phyloP scores from a whole-genome alignment of 2,797 vertebrate species.

The Pagetopsis macropterus region DNA sequence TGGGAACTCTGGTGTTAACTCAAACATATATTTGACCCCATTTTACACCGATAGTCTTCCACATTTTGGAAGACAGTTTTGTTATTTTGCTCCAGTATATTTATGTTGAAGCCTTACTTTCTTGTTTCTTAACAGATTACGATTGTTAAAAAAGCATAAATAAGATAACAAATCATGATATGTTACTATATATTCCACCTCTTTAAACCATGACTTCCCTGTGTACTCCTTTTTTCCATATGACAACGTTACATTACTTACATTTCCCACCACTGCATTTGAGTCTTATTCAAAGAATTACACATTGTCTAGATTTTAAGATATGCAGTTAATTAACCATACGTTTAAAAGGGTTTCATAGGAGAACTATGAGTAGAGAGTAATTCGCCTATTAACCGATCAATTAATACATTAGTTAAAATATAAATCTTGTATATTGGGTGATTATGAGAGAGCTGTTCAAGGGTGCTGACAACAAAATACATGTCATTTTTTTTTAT shows the following conservation, averaged over 20 bases:
- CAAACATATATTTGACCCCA: background rate
- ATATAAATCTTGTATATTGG: background rate
- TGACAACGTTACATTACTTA: background rate
- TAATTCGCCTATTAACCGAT: background rate
- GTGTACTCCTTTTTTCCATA: no score
- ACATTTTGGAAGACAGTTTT: background rate
- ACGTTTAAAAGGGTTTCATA: background rate
- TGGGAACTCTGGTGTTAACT: background rate
- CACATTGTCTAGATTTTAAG: background rate
- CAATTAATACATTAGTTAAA: background rate
- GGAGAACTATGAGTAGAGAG: background rate
- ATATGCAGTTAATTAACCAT: background rate
- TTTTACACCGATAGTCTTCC: background rate
- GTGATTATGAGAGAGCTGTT: background rate
- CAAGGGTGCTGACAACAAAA: background rate
- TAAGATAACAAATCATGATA: background rate
- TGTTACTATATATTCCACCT: background rate
- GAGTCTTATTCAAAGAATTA: background rate
- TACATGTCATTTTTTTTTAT: constrained; percentile 8
- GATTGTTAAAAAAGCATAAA: background rate
- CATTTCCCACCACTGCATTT: background rate
- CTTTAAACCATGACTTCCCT: no score
- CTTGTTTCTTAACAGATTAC: background rate
- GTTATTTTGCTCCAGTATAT: background rate
- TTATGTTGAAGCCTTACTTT: background rate